These are phyloP conservation scores for Hippocampus mohnikei DNA, from an alignment of 2,113 vertebrate species.

Conservation along the genomic window DNA sequence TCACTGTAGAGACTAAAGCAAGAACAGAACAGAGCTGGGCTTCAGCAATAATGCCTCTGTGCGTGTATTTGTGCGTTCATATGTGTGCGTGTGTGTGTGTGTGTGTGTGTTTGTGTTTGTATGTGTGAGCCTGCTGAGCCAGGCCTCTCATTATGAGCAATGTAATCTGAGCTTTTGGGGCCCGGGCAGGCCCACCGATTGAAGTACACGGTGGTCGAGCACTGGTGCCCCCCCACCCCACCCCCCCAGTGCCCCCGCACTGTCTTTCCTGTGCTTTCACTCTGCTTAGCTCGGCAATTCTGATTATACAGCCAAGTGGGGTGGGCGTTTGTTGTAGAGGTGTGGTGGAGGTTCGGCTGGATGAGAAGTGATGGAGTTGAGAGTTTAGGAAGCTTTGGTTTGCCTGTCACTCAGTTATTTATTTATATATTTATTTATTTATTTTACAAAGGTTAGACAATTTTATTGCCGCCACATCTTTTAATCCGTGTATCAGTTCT, in stretches of 20 bases:
- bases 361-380: constrained; percentile 26
- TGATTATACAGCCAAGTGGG: constrained; percentile 55
- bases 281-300: constrained; percentile 71
- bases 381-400: constrained; percentile 20
- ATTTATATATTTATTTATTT: neutral
- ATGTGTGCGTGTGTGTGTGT: constrained; percentile 16
- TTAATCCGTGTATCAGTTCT: too few species aligned
- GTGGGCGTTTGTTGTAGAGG: constrained; percentile 36
- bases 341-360: constrained; percentile 35
- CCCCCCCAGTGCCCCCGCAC: constrained; percentile 30
- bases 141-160: constrained; percentile 71
- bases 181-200: constrained; percentile 49
- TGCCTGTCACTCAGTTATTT: constrained; percentile 12
- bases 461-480: neutral
- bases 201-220: constrained; percentile 59
- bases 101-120: constrained; percentile 11
- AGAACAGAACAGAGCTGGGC: constrained; percentile 58
- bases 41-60: constrained; percentile 56
- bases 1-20: constrained; percentile 46
- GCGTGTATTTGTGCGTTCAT: constrained; percentile 11
- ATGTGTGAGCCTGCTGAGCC: constrained; percentile 66
- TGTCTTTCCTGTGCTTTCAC: constrained; percentile 70
- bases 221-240: constrained; percentile 10
- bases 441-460: neutral
- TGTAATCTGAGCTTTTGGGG: constrained; percentile 72